These are phyloP conservation scores for Geotrypetes seraphini DNA, from an alignment of 2,797 vertebrate species.

Conservation along the genomic window DNA sequence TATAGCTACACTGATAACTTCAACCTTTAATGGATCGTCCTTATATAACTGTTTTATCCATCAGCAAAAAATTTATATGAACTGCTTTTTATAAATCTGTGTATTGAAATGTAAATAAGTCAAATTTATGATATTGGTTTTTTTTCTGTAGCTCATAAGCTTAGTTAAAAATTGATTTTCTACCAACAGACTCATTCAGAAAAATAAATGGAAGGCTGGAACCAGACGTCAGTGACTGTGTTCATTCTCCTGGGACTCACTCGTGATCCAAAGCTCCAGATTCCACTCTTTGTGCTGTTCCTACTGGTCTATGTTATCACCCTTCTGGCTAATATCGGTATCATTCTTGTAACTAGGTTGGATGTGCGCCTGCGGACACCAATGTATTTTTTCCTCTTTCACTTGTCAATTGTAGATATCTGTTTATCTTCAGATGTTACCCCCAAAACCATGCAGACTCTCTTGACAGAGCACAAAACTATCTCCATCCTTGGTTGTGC, in stretches of 20 bases:
- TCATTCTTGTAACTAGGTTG: conserved; percentile 9
- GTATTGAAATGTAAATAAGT: too few species aligned
- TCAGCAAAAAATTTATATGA: too few species aligned
- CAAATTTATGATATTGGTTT: too few species aligned
- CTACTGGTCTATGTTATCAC: conserved; percentile 13
- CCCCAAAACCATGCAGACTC: neutral
- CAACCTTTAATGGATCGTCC: too few species aligned
- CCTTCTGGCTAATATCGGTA: conserved; percentile 10
- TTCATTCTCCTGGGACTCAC: conserved; percentile 21
- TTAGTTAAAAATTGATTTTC: too few species aligned
- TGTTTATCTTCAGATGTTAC: conserved; percentile 2
- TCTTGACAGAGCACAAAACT: neutral
- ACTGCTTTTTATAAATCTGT: too few species aligned
- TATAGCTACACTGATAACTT: too few species aligned
- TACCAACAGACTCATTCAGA: too few species aligned
- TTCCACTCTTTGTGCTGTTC: conserved; percentile 14
- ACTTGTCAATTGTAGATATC: conserved; percentile 11
- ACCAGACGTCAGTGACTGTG: neutral
- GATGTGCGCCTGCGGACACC: conserved; percentile 7
- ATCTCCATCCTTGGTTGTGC: conserved; percentile 1
- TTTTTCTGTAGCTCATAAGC: too few species aligned
- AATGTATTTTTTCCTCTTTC: conserved; percentile 19
- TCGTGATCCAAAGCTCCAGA: conserved; percentile 5
- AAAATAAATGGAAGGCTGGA: neutral
- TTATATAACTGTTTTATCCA: too few species aligned